These are phyloP conservation scores for Condylura cristata DNA, from an alignment of 2,113 vertebrate genomes.

Conservation along the genomic window DNA sequence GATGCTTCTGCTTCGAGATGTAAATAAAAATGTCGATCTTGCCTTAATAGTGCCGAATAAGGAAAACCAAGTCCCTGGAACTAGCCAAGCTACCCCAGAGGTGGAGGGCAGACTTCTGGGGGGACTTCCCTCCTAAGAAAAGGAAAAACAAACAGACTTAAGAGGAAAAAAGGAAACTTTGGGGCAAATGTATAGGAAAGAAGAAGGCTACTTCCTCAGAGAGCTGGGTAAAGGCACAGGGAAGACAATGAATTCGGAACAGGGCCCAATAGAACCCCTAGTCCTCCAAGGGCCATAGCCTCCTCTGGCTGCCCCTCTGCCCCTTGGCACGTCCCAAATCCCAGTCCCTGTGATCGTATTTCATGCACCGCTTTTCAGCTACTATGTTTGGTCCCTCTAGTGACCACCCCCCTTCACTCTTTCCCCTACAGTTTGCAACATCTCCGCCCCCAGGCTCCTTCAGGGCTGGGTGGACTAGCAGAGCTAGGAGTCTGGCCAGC, in stretches of 20 bases:
- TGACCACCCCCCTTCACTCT: not conserved
- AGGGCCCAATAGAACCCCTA: not conserved
- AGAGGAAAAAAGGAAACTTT: not conserved
- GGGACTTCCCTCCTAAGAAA: not conserved
- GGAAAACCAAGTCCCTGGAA: not conserved
- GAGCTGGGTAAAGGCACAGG: not conserved
- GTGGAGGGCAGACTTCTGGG: slow-evolving; percentile 3
- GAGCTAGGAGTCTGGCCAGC: not conserved
- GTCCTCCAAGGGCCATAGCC: not conserved
- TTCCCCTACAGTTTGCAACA: not conserved
- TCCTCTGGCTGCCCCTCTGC: not conserved
- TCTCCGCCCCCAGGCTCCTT: not conserved
- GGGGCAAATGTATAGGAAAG: not conserved
- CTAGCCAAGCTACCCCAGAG: not conserved
- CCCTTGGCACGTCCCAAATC: not conserved
- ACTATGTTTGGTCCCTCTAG: not conserved
- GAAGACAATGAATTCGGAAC: not conserved
- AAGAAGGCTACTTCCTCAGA: fast-evolving
- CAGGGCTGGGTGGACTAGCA: not conserved
- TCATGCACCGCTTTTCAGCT: not conserved
- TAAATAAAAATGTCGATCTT: not conserved
- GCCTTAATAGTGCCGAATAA: not conserved
- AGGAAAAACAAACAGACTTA: not conserved
- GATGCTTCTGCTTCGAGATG: not conserved
- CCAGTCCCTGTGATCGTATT: not conserved